Evolutionary conservation across 2,797 vertebrate species (phyloP).

Genomic region (Urosaurus nigricauda): DNA sequence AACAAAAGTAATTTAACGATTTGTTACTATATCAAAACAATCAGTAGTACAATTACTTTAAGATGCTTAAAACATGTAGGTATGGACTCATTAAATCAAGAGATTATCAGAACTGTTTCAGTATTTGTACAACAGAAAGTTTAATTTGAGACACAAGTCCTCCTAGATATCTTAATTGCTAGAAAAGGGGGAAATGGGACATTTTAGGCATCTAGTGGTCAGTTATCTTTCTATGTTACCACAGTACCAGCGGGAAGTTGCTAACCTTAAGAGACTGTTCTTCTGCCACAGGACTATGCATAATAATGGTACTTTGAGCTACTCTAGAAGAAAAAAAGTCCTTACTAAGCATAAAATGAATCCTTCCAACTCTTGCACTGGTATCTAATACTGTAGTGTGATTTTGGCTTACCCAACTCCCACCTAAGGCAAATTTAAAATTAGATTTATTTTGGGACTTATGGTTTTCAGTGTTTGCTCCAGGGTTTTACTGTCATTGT

Average conservation of each 20-base stretch:
- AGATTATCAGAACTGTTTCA: not conserved
- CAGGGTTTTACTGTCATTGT: not conserved
- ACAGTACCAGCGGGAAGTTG: not conserved
- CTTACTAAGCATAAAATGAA: not conserved
- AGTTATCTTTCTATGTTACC: not conserved
- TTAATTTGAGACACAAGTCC: not conserved
- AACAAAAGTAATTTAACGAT: slow-evolving; percentile 71
- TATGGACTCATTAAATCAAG: not conserved
- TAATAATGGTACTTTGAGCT: not conserved
- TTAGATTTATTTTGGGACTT: not conserved
- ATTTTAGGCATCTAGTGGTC: not conserved
- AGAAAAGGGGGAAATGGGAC: not conserved
- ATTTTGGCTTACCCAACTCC: not conserved
- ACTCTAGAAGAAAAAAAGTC: not conserved
- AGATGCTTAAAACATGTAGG: not conserved
- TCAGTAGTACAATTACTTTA: slow-evolving; percentile 47
- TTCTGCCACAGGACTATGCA: not conserved
- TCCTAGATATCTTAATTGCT: not conserved
- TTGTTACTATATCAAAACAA: slow-evolving; percentile 57
- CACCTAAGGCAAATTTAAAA: not conserved
- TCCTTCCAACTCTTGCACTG: not conserved
- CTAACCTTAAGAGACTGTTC: not conserved
- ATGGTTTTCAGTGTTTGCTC: not conserved
- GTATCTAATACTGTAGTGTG: no score
- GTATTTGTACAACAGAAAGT: not conserved